Evolutionary conservation across 2,797 vertebrate genomes (phyloP).

Genomic region (Eupleurogrammus muticus): DNA sequence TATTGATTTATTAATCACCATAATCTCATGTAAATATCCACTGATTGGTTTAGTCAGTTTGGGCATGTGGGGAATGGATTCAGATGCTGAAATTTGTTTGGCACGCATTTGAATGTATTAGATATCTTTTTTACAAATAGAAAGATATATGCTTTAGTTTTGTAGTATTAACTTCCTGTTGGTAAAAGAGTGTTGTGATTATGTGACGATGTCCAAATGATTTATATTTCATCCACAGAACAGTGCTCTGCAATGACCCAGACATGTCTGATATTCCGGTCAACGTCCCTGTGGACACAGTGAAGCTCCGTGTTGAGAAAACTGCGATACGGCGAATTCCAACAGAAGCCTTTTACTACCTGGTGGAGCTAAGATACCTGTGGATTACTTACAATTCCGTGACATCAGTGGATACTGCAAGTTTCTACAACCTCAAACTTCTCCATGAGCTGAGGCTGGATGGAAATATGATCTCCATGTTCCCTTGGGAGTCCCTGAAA

Average conservation of each 20-base stretch:
- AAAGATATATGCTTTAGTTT: too few relatives aligned
- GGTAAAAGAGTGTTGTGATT: not conserved
- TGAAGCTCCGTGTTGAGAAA: slow-evolving; percentile 95
- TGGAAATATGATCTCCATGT: slow-evolving; percentile 91
- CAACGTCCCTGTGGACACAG: slow-evolving; percentile 92
- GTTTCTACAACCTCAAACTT: slow-evolving; percentile 96
- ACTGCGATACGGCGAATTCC: slow-evolving; percentile 89
- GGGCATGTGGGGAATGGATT: too few relatives aligned
- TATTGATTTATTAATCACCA: too few relatives aligned
- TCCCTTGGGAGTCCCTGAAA: slow-evolving; percentile 93
- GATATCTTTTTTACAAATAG: too few relatives aligned
- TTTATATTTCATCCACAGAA: slow-evolving; percentile 77
- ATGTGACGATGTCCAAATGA: not conserved
- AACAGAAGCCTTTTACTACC: slow-evolving; percentile 95
- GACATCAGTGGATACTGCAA: slow-evolving; percentile 86
- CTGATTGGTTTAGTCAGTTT: too few relatives aligned
- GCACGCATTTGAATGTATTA: too few relatives aligned
- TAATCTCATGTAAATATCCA: too few relatives aligned
- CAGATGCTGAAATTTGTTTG: too few relatives aligned
- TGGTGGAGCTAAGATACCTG: slow-evolving; percentile 91
- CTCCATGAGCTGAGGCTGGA: slow-evolving; percentile 94
- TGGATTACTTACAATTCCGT: slow-evolving; percentile 96
- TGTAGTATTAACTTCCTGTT: not conserved
- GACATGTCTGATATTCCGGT: slow-evolving; percentile 95
- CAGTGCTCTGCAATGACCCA: slow-evolving; percentile 93